Conservation (phyloP, 2,888 invertebrate species). For the Hoplodrina blanda region DNA sequence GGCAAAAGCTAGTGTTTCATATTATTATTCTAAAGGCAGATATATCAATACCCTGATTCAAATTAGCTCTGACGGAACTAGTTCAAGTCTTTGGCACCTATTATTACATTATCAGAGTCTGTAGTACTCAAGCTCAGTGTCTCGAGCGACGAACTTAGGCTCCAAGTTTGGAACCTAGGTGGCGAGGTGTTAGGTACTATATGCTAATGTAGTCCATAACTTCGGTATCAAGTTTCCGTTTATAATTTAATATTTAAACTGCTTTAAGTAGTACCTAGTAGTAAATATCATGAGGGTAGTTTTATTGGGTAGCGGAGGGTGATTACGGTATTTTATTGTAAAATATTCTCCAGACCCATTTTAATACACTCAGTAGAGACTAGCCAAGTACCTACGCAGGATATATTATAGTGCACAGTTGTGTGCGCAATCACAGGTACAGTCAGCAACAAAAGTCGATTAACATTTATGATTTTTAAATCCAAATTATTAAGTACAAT, state of each 20-base stretch:
- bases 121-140: conserved; percentile 33
- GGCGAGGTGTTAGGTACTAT: conserved; percentile 23
- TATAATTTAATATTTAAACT: conserved; percentile 26
- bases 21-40: too few species aligned
- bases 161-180: conserved; percentile 31
- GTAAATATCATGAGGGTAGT: conserved; percentile 1
- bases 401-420: too few species aligned
- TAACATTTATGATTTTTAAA: too few species aligned
- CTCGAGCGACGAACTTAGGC: conserved; percentile 39
- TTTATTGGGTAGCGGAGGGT: neutral
- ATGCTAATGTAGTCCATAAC: conserved; percentile 46
- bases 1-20: too few species aligned
- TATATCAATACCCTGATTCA: conserved; percentile 1
- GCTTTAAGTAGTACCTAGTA: neutral
- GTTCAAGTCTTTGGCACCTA: conserved; percentile 6
- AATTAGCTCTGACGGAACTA: neutral
- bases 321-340: neutral
- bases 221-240: conserved; percentile 26
- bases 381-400: too few species aligned
- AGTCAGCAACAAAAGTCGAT: too few species aligned
- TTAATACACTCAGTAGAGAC: too few species aligned
- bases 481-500: too few species aligned
- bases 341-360: too few species aligned
- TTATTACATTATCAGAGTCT: conserved; percentile 20
- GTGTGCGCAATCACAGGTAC: too few species aligned